phyloP scores from a whole-genome alignment of 2,888 invertebrate species.

The Pantelozetes paolii region DNA sequence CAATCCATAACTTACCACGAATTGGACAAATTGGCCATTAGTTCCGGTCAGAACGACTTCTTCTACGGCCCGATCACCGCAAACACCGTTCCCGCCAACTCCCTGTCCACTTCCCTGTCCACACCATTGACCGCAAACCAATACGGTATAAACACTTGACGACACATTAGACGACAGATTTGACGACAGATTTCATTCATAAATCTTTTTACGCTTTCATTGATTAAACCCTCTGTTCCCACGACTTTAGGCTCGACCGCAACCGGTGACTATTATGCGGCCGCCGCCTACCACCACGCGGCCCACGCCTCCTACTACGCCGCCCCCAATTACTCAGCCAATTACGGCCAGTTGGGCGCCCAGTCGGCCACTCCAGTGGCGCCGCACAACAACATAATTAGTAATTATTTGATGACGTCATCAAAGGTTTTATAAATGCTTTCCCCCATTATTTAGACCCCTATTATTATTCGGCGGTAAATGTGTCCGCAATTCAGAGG shows the following conservation, averaged over 20 bases:
- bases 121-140: not conserved
- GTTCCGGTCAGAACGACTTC: not conserved
- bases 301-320: constrained; percentile 37
- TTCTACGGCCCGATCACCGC: constrained; percentile 19
- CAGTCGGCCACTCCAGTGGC: too few relatives aligned
- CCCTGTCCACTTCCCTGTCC: not conserved
- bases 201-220: too few relatives aligned
- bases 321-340: constrained; percentile 9
- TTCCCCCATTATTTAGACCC: constrained; percentile 36
- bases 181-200: too few relatives aligned
- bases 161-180: too few relatives aligned
- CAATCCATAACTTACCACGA: constrained; percentile 4
- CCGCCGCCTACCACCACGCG: constrained; percentile 34
- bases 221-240: too few relatives aligned
- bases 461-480: constrained; percentile 39
- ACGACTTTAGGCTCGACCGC: constrained; percentile 1
- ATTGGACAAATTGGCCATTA: not conserved
- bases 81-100: not conserved
- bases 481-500: constrained; percentile 29
- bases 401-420: too few relatives aligned
- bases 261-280: constrained; percentile 38
- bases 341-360: not conserved
- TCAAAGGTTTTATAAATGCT: too few relatives aligned
- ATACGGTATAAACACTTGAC: too few relatives aligned
- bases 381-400: too few relatives aligned